phyloP scores from a whole-genome alignment of 2,888 invertebrate species.

The Agrilus biguttatus region DNA sequence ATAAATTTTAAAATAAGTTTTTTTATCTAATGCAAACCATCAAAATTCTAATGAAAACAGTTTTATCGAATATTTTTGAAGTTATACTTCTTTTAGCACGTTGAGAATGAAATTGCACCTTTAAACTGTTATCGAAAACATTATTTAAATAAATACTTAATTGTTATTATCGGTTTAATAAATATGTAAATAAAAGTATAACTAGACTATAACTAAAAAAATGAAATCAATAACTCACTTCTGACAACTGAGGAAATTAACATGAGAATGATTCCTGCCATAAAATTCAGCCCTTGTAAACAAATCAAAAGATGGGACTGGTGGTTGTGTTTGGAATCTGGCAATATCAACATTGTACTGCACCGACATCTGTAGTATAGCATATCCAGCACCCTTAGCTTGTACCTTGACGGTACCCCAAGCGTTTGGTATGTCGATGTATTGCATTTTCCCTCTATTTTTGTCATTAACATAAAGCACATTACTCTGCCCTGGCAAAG shows the following conservation, averaged over 20 bases:
- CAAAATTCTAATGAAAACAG: too few species aligned
- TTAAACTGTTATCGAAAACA: too few species aligned
- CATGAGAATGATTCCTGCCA: constrained; percentile 89
- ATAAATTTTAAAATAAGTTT: too few species aligned
- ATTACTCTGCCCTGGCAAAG: constrained; percentile 46
- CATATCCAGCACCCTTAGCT: constrained; percentile 87
- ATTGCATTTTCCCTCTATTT: constrained; percentile 66
- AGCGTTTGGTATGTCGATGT: constrained; percentile 73
- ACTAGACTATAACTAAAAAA: constrained; percentile 1
- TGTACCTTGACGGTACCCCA: constrained; percentile 91
- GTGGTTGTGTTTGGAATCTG: constrained; percentile 74
- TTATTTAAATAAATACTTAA: too few species aligned
- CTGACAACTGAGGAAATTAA: constrained; percentile 75
- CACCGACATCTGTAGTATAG: constrained; percentile 84
- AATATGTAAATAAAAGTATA: background rate
- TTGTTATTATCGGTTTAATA: too few species aligned
- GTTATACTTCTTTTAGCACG: too few species aligned
- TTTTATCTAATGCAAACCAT: too few species aligned
- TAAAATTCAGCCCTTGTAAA: constrained; percentile 58
- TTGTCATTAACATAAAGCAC: constrained; percentile 56
- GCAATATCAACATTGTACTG: constrained; percentile 81
- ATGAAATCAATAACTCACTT: constrained; percentile 38
- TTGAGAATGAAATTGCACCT: too few species aligned
- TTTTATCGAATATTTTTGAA: too few species aligned
- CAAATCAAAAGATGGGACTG: constrained; percentile 66